Evolutionary conservation across 2,113 vertebrate species (phyloP).

Genomic region (Calypte anna): DNA sequence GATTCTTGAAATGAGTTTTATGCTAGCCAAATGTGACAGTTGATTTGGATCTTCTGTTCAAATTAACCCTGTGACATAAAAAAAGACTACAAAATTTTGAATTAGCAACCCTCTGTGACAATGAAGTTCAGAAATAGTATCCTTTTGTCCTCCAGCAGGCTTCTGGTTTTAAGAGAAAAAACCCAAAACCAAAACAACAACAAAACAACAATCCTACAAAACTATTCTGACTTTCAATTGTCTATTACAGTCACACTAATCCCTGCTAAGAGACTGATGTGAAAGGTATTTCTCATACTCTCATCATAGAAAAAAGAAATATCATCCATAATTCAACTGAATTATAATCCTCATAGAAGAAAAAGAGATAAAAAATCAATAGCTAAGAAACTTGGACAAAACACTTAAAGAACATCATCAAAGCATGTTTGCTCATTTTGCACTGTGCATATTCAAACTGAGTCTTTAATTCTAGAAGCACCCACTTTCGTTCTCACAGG

Average conservation of each 20-base stretch:
- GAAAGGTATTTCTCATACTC: neutral
- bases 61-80: neutral
- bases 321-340: neutral
- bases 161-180: neutral
- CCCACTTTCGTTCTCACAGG: neutral
- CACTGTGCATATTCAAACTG: neutral
- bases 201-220: neutral
- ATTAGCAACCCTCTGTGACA: neutral
- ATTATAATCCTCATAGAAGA: neutral
- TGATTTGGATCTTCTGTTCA: neutral
- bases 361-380: neutral
- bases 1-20: neutral
- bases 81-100: neutral
- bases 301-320: neutral
- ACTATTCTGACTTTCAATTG: neutral
- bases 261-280: neutral
- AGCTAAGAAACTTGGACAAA: neutral
- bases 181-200: too few relatives aligned
- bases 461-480: neutral
- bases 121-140: neutral
- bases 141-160: neutral
- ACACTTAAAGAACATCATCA: neutral
- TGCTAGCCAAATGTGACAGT: neutral
- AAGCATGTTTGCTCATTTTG: neutral
- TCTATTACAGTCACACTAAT: neutral